Evolutionary conservation across 2,797 vertebrate genomes (phyloP).

Genomic region (Eulemur albifrons): DNA sequence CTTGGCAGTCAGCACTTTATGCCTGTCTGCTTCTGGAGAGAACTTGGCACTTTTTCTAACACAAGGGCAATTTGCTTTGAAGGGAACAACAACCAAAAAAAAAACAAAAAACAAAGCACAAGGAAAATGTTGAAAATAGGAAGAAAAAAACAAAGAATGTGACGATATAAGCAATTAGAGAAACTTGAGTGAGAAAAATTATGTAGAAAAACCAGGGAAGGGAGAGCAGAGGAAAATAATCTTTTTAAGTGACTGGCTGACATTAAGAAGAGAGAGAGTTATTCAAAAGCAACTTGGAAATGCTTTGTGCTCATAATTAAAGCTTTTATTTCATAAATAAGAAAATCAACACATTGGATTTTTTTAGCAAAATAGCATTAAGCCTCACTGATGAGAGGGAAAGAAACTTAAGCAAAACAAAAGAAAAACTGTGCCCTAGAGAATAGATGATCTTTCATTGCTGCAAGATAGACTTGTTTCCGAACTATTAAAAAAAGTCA

Average conservation of each 20-base stretch:
- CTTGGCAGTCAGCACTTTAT: not conserved
- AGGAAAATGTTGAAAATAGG: conserved; percentile 31
- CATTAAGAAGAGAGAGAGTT: not conserved
- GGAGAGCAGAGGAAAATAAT: not conserved
- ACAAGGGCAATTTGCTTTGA: not conserved
- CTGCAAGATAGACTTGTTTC: conserved; percentile 9
- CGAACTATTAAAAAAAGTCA: conserved; percentile 7
- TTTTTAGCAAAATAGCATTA: conserved; percentile 47
- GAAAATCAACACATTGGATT: conserved; percentile 24
- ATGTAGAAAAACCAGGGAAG: not conserved
- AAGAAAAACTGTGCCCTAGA: conserved; percentile 2
- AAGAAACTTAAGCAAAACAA: conserved; percentile 31
- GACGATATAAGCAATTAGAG: not conserved
- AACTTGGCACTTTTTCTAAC: conserved; percentile 23
- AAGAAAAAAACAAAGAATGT: not conserved
- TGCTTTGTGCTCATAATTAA: not conserved
- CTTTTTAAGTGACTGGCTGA: not conserved
- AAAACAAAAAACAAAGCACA: not conserved
- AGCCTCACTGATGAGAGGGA: not conserved
- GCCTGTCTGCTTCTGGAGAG: conserved; percentile 22
- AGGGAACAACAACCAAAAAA: not conserved
- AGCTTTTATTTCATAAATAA: conserved; percentile 41
- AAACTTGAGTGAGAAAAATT: not conserved
- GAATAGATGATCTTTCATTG: conserved; percentile 10
- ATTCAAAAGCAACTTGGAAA: not conserved